Conservation (phyloP, 2,888 invertebrate genomes). For the Thumatha senex region DNA sequence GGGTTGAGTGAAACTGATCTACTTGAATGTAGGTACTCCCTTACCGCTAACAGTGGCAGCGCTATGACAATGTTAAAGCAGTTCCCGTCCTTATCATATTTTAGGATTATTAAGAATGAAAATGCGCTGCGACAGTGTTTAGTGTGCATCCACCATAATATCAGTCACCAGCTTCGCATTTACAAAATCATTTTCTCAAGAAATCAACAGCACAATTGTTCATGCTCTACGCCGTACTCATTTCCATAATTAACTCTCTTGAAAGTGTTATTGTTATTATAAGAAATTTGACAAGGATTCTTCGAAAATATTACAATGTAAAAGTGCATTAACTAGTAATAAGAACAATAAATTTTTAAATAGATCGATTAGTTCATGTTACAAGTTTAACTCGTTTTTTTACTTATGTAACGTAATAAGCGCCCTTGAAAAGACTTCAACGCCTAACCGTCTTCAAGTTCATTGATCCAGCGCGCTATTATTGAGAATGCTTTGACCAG, state of each 20-base stretch:
- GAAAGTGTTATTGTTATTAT: conserved; percentile 19
- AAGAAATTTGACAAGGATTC: neutral
- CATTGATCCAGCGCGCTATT: conserved; percentile 59
- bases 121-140: too few species aligned
- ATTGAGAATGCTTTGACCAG: conserved; percentile 48
- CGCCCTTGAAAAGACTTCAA: conserved; percentile 81
- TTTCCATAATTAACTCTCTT: too few species aligned
- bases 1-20: too few species aligned
- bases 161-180: conserved; percentile 51
- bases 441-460: conserved; percentile 67
- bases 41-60: too few species aligned
- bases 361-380: conserved; percentile 26
- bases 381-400: conserved; percentile 44
- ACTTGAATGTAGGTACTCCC: too few species aligned
- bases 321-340: conserved; percentile 15
- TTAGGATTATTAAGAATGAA: too few species aligned
- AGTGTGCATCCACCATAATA: conserved; percentile 33
- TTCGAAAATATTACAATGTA: conserved; percentile 4
- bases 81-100: too few species aligned
- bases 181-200: conserved; percentile 48
- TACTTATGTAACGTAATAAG: conserved; percentile 57
- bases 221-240: neutral
- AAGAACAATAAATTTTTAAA: conserved; percentile 11
- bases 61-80: too few species aligned
- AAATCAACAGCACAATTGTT: conserved; percentile 40